Evolutionary conservation across 1,140 invertebrate species (phyloP).

Genomic region (Plutomurus gul): DNA sequence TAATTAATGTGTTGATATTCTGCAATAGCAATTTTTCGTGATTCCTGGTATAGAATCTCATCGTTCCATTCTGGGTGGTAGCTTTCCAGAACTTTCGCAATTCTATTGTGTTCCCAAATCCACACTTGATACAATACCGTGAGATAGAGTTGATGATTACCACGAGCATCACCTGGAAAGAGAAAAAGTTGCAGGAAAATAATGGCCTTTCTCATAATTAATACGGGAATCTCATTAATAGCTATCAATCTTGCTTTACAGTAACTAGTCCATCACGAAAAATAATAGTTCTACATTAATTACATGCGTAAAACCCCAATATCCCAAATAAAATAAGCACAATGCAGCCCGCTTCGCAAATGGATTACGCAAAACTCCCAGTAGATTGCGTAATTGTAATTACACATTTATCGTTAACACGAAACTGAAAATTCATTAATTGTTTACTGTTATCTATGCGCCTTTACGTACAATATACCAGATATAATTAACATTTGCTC

Average conservation of each 20-base stretch:
- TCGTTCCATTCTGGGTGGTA: slow-evolving; percentile 64
- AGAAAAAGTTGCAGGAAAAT: slow-evolving; percentile 55
- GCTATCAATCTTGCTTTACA: slow-evolving; percentile 9
- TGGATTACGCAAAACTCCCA: too few species aligned
- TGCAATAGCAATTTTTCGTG: slow-evolving; percentile 63
- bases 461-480: too few species aligned
- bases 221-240: slow-evolving; percentile 17
- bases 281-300: too few species aligned
- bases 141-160: slow-evolving; percentile 63
- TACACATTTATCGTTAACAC: too few species aligned
- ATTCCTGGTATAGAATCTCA: slow-evolving; percentile 61
- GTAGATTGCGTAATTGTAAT: too few species aligned
- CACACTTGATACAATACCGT: slow-evolving; percentile 44
- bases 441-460: too few species aligned
- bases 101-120: slow-evolving; percentile 60
- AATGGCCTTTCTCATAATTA: background rate
- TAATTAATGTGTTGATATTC: slow-evolving; percentile 82
- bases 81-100: slow-evolving; percentile 58
- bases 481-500: too few species aligned
- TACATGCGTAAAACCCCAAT: too few species aligned
- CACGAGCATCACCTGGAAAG: slow-evolving; percentile 72
- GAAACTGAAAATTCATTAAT: too few species aligned
- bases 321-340: too few species aligned
- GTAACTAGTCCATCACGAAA: background rate
- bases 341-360: too few species aligned